Percentiles rank a stretch among this genome's conserved stretches.
These are phyloP conservation scores for Perdita meconis DNA, from an alignment of 2,888 invertebrate species.

Conservation along the genomic window DNA sequence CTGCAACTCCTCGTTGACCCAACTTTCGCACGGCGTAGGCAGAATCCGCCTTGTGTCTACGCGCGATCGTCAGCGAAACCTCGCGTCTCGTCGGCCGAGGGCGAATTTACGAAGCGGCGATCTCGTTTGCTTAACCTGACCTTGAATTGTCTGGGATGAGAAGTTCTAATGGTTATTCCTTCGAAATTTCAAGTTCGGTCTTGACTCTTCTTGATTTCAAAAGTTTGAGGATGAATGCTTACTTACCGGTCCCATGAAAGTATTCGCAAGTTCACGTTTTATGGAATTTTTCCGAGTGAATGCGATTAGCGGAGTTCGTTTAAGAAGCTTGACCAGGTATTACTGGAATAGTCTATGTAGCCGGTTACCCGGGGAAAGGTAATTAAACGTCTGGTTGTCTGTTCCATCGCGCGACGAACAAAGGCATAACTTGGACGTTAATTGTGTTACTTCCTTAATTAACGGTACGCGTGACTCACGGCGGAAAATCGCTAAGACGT, in stretches of 20 bases:
- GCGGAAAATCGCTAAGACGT: background rate
- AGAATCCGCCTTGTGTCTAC: slow-evolving; percentile 16
- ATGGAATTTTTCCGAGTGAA: background rate
- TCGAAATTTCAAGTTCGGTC: too few species aligned
- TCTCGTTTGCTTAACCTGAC: background rate
- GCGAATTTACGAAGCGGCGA: background rate
- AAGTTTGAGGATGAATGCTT: too few species aligned
- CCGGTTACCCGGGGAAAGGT: background rate
- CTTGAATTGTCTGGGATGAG: too few species aligned
- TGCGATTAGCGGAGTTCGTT: background rate
- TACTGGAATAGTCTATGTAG: background rate
- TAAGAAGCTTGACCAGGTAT: background rate
- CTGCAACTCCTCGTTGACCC: slow-evolving; percentile 26
- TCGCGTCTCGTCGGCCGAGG: background rate
- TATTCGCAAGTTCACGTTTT: background rate
- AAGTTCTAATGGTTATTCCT: too few species aligned
- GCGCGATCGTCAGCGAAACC: slow-evolving; percentile 36
- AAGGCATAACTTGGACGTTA: background rate
- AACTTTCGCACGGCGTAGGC: slow-evolving; percentile 18
- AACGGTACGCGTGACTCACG: slow-evolving; percentile 25
- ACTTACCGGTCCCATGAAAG: too few species aligned
- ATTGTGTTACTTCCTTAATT: slow-evolving; percentile 10
- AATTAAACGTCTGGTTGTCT: slow-evolving; percentile 5
- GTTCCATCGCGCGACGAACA: slow-evolving; percentile 6
- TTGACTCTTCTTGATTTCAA: too few species aligned